Evolutionary conservation across 2,797 vertebrate genomes (phyloP).

Genomic region (Peromyscus eremicus): DNA sequence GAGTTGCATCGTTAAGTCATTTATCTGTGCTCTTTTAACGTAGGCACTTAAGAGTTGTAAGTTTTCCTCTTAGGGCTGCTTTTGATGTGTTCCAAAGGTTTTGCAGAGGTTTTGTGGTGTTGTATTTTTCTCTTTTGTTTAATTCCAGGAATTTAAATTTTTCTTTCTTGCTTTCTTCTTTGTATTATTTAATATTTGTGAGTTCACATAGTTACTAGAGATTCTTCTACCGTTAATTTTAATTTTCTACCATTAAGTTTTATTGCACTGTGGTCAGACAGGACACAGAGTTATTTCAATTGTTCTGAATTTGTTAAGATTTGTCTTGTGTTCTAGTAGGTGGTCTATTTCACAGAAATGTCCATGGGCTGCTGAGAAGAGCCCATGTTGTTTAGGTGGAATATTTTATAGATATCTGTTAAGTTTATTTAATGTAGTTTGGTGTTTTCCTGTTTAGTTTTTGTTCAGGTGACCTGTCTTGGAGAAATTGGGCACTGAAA

Average conservation of each 20-base stretch:
- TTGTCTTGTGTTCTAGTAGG: background rate
- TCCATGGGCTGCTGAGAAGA: background rate
- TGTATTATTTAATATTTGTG: background rate
- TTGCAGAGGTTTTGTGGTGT: background rate
- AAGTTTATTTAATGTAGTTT: background rate
- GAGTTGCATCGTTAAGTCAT: background rate
- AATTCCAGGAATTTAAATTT: background rate
- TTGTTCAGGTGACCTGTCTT: background rate
- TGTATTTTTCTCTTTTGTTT: background rate
- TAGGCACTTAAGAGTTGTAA: background rate
- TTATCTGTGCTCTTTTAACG: background rate
- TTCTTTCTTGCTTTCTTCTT: background rate
- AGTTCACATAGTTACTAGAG: background rate
- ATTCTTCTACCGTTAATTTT: background rate
- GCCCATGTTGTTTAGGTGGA: background rate
- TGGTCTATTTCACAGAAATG: background rate
- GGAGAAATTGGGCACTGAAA: background rate
- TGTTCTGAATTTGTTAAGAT: background rate
- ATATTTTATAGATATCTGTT: background rate
- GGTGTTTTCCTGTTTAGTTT: background rate
- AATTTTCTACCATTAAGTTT: too few species aligned
- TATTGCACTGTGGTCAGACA: background rate
- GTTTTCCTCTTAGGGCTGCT: background rate
- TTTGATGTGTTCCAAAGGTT: background rate
- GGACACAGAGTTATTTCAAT: background rate